phyloP scores from a whole-genome alignment of 2,888 invertebrate species.

The Hirtodrosophila histrioides region DNA sequence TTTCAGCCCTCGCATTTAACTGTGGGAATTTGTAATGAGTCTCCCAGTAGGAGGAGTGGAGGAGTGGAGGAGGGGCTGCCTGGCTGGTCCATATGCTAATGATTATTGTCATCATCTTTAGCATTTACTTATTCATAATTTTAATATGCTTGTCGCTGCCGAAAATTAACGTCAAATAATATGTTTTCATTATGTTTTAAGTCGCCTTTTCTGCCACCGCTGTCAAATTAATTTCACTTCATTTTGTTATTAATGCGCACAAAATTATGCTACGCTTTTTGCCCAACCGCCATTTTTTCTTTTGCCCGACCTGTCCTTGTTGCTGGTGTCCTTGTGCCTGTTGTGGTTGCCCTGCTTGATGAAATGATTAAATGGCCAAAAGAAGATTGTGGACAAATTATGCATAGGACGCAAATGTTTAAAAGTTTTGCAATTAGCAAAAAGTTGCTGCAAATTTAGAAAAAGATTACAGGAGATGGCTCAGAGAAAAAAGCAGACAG shows the following conservation, averaged over 20 bases:
- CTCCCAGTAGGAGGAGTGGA: background rate
- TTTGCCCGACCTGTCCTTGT: background rate
- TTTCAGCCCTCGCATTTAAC: slow-evolving; percentile 28
- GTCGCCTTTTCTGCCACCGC: slow-evolving; percentile 23
- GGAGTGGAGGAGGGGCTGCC: background rate
- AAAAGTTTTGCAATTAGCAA: slow-evolving; percentile 54
- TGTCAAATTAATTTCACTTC: slow-evolving; percentile 69
- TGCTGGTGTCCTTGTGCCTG: slow-evolving; percentile 15
- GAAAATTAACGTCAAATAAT: slow-evolving; percentile 63
- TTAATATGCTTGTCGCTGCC: slow-evolving; percentile 50
- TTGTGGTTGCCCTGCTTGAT: slow-evolving; percentile 27
- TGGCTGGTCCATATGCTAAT: slow-evolving; percentile 61
- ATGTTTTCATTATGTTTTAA: slow-evolving; percentile 66
- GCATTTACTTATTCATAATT: slow-evolving; percentile 64
- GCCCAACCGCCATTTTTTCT: slow-evolving; percentile 12
- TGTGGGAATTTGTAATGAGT: slow-evolving; percentile 52
- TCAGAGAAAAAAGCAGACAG: background rate
- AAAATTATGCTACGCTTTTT: slow-evolving; percentile 58
- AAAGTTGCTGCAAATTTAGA: slow-evolving; percentile 16
- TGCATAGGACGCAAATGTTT: slow-evolving; percentile 40
- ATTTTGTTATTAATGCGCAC: slow-evolving; percentile 64
- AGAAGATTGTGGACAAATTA: slow-evolving; percentile 44
- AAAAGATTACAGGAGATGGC: slow-evolving; percentile 2
- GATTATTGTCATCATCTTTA: slow-evolving; percentile 69
- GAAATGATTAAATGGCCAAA: slow-evolving; percentile 41